Conservation (phyloP, 2,888 invertebrate genomes). For the Teleiodes luculella region DNA sequence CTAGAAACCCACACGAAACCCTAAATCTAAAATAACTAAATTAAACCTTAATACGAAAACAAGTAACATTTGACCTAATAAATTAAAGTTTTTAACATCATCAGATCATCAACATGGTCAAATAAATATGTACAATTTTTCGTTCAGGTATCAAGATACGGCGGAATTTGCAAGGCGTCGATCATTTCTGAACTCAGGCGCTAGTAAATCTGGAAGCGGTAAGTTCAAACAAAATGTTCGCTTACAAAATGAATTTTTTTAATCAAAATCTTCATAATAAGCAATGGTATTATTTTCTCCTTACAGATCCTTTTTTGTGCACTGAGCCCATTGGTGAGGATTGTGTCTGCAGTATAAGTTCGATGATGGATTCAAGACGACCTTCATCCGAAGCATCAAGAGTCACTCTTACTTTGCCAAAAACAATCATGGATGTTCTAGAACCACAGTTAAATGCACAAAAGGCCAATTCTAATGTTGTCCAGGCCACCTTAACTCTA, state of each 20-base stretch:
- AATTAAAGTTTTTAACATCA: too few relatives aligned
- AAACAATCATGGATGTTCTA: constrained; percentile 73
- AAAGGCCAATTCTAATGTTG: constrained; percentile 69
- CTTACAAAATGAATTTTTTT: neutral
- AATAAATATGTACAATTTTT: neutral
- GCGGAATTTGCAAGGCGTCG: constrained; percentile 85
- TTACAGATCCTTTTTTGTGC: constrained; percentile 79
- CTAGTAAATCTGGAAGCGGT: constrained; percentile 82
- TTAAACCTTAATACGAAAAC: too few relatives aligned
- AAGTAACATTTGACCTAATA: too few relatives aligned
- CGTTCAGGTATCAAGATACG: constrained; percentile 83
- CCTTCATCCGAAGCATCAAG: constrained; percentile 79
- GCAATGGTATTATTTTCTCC: constrained; percentile 11
- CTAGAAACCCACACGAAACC: too few relatives aligned
- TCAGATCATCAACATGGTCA: too few relatives aligned
- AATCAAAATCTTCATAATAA: neutral
- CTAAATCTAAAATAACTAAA: too few relatives aligned
- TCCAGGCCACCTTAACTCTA: constrained; percentile 82
- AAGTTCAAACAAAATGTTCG: constrained; percentile 26
- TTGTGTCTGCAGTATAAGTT: constrained; percentile 83
- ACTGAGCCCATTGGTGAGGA: constrained; percentile 77
- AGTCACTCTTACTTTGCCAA: constrained; percentile 73
- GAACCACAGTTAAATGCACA: constrained; percentile 77
- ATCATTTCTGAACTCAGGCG: constrained; percentile 71
- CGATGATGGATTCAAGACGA: constrained; percentile 81